Evolutionary conservation across 2,113 vertebrate genomes (phyloP).

Genomic region (Phocoena sinus): DNA sequence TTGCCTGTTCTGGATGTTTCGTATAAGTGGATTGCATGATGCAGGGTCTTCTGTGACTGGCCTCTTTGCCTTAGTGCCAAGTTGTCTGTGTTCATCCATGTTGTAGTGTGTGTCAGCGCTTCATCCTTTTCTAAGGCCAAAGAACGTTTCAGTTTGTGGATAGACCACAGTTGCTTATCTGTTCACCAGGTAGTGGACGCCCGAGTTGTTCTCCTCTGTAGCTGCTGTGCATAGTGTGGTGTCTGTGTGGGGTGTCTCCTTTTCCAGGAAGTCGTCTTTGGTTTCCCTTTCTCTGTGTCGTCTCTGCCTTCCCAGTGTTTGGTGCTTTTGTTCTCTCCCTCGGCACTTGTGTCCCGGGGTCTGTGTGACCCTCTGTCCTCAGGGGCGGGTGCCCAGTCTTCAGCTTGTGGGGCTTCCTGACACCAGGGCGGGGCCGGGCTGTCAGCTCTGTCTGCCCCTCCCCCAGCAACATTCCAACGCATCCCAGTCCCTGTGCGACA

Average conservation of each 20-base stretch:
- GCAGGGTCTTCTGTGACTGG: rapidly evolving
- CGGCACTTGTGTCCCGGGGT: neutral
- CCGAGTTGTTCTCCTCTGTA: no score
- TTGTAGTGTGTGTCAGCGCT: neutral
- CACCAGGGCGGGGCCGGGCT: rapidly evolving
- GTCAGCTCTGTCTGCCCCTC: neutral
- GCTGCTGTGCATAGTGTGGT: rapidly evolving
- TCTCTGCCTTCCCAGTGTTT: neutral
- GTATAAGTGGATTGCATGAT: rapidly evolving
- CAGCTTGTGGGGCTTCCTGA: neutral
- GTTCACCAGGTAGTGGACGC: rapidly evolving
- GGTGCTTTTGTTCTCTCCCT: neutral
- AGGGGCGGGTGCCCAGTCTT: neutral
- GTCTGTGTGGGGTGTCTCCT: neutral
- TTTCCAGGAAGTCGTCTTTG: neutral
- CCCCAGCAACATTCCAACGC: conserved; percentile 83
- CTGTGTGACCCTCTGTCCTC: neutral
- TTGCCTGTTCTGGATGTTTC: neutral
- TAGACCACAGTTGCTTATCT: rapidly evolving
- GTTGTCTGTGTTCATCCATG: neutral
- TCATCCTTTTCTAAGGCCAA: neutral
- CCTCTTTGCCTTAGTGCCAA: neutral
- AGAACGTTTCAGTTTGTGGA: neutral
- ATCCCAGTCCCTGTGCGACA: conserved; percentile 80
- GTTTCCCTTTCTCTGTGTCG: neutral